Conservation (phyloP, 2,113 vertebrate genomes). For the Epinephelus moara region DNA sequence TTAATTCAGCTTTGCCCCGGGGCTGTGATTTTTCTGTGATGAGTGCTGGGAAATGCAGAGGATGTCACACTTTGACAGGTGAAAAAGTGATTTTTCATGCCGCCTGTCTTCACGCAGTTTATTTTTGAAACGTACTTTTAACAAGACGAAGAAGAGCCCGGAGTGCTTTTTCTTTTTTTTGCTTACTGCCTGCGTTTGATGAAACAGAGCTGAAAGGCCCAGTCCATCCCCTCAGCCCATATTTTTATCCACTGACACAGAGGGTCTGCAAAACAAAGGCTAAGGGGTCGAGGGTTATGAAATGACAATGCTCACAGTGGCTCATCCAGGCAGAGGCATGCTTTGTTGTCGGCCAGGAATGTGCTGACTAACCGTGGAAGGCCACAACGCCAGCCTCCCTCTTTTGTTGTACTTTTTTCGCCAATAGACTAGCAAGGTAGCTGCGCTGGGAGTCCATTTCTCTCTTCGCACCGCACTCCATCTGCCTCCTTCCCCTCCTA, state of each 20-base stretch:
- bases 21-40: conserved; percentile 21
- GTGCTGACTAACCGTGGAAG: conserved; percentile 81
- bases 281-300: conserved; percentile 71
- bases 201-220: conserved; percentile 60
- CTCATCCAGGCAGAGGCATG: conserved; percentile 73
- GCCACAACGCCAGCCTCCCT: conserved; percentile 70
- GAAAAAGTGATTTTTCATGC: background rate
- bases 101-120: background rate
- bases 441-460: conserved; percentile 38
- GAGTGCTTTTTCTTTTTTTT: conserved; percentile 14
- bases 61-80: conserved; percentile 7
- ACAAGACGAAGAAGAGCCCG: background rate
- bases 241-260: conserved; percentile 70
- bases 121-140: conserved; percentile 5
- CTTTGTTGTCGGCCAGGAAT: conserved; percentile 85
- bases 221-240: conserved; percentile 60
- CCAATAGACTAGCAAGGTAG: conserved; percentile 60
- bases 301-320: conserved; percentile 75
- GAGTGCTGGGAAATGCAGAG: background rate
- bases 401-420: conserved; percentile 71
- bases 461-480: background rate
- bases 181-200: conserved; percentile 55
- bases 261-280: conserved; percentile 66
- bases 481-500: conserved; percentile 30
- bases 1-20: conserved; percentile 38